Evolutionary conservation across 1,140 invertebrate genomes (phyloP).

Genomic region (Trichonephila clavata): DNA sequence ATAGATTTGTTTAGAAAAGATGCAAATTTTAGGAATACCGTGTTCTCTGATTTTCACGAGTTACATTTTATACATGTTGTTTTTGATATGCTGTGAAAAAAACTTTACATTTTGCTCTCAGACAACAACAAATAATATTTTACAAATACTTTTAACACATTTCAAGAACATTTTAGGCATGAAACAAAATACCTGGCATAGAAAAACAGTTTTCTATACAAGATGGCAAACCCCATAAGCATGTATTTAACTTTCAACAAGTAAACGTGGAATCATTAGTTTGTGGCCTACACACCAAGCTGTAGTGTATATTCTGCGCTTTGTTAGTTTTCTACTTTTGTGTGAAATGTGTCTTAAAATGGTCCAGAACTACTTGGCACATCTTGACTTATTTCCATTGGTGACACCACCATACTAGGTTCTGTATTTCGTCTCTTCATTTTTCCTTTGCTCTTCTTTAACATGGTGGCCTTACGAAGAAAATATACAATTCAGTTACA

Average conservation of each 20-base stretch:
- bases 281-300: slow-evolving; percentile 62
- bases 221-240: slow-evolving; percentile 42
- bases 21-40: too few species aligned
- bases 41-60: neutral
- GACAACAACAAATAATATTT: slow-evolving; percentile 18
- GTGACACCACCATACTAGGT: slow-evolving; percentile 85
- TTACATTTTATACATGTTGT: slow-evolving; percentile 22
- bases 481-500: slow-evolving; percentile 45
- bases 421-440: slow-evolving; percentile 94
- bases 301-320: slow-evolving; percentile 36
- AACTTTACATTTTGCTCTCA: neutral
- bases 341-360: slow-evolving; percentile 64
- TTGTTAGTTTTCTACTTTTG: slow-evolving; percentile 38
- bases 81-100: slow-evolving; percentile 46
- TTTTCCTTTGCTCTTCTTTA: slow-evolving; percentile 94
- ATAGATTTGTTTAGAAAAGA: too few species aligned
- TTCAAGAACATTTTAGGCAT: neutral
- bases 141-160: neutral
- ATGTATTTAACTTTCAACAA: slow-evolving; percentile 45
- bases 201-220: slow-evolving; percentile 30
- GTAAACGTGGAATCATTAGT: slow-evolving; percentile 32
- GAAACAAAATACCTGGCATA: slow-evolving; percentile 16
- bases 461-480: slow-evolving; percentile 87
- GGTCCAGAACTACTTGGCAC: slow-evolving; percentile 76
- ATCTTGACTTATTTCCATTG: slow-evolving; percentile 75